These are phyloP conservation scores for Chloromyia formosa DNA, from an alignment of 2,888 invertebrate genomes.

Conservation along the genomic window DNA sequence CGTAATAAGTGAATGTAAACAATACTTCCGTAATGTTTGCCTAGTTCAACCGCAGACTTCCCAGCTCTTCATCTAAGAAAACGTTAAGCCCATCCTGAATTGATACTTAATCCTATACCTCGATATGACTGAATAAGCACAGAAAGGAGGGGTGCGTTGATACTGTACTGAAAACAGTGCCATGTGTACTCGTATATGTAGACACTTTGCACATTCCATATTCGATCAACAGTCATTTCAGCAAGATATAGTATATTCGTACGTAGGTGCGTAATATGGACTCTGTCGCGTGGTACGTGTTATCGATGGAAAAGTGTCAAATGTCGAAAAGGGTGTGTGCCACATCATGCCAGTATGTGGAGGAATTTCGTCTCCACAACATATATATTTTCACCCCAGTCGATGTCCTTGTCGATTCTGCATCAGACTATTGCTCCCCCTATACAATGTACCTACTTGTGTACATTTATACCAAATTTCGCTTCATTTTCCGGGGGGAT, in stretches of 20 bases:
- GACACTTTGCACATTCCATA: background rate
- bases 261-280: background rate
- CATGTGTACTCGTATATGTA: too few species aligned
- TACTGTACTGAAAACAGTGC: conserved; percentile 31
- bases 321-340: conserved; percentile 30
- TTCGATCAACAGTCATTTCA: background rate
- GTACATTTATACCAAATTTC: background rate
- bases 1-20: too few species aligned
- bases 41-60: background rate
- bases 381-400: background rate
- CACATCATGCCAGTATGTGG: background rate
- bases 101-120: conserved; percentile 34
- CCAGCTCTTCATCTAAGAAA: background rate
- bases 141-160: background rate
- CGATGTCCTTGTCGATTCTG: background rate
- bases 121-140: conserved; percentile 20
- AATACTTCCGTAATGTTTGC: background rate
- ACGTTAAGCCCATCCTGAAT: conserved; percentile 9
- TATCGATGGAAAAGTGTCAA: conserved; percentile 40
- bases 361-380: background rate
- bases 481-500: background rate
- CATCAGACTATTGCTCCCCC: background rate
- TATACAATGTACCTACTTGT: background rate
- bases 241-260: background rate
- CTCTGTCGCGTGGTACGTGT: background rate